Evolutionary conservation across 2,113 vertebrate species (phyloP).

Genomic region (Chaetodon auriga): DNA sequence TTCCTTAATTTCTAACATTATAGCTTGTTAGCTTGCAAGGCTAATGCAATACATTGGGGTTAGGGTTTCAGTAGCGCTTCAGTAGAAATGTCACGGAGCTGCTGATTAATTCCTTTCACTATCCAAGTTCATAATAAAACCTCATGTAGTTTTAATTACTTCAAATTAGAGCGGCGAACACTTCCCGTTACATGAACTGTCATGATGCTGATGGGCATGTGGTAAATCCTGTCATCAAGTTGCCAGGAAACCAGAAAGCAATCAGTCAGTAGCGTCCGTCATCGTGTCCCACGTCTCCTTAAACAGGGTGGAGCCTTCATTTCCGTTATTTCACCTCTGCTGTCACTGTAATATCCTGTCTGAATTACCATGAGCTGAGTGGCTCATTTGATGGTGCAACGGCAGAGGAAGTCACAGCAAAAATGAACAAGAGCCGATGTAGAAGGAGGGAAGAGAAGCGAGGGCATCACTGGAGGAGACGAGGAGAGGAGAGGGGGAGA

Average conservation of each 20-base stretch:
- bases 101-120: conserved; percentile 4
- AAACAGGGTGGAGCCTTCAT: conserved; percentile 48
- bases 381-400: conserved; percentile 25
- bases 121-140: background rate
- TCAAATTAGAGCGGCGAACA: conserved; percentile 20
- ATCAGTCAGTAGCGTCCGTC: conserved; percentile 38
- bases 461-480: conserved; percentile 47
- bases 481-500: conserved; percentile 39
- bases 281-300: conserved; percentile 15
- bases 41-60: background rate
- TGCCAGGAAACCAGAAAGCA: conserved; percentile 59
- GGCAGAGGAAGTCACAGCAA: conserved; percentile 2
- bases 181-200: conserved; percentile 39
- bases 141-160: conserved; percentile 27
- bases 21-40: background rate
- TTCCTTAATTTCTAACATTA: background rate
- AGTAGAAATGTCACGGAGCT: background rate
- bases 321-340: conserved; percentile 45
- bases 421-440: conserved; percentile 15
- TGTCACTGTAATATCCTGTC: conserved; percentile 63
- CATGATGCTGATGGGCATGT: conserved; percentile 25
- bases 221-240: conserved; percentile 33
- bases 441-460: conserved; percentile 27
- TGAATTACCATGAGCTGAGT: conserved; percentile 40
- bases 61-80: too few species aligned